Base-by-base conservation (phyloP, 2,888 invertebrate species). In the Dryococelus australis region DNA sequence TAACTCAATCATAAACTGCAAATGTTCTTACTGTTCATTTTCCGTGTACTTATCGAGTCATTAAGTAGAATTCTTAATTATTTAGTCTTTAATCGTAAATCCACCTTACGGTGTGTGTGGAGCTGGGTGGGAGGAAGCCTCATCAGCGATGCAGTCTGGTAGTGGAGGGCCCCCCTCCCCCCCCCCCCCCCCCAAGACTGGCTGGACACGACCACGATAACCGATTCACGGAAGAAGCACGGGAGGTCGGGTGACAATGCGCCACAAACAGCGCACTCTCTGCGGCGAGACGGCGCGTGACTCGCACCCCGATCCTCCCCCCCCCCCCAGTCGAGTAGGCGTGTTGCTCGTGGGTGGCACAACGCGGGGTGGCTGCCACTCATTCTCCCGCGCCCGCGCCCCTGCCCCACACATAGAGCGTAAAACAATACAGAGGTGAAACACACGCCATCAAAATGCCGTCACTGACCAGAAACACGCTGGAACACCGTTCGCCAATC, bases 161-260 rank as follows among this genome's bases (percentile, higher is more conserved):
- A 65, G 65, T 8, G 65, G 65, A 3, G n/a, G 65, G 4, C 51
- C 51, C 20, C 51, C 51, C 51, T 8, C 51, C 20, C 51, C 51
- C 51, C 51, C 51, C 20, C 51, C 51, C n/a, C 51, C 51, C 51
- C 20, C 51, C 51, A 51, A 51, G n/a, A 6, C 65, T 65, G 65
- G 65, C 65, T n/a, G 65, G 65, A 65, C 65, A 65, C 65, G 65
- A 65, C 65, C 65, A 65, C 65, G 65, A 65, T 65, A 65, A 65
- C 65, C 24, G 65, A 65, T 65, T 65, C 65, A 65, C 6, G 65
- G 65, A 65, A 65, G 65, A 65, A 20, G 65, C 16, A 24, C 1
- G 24, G 51, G 8, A 16, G 51, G n/a, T n/a, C 20, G n/a, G 20
- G 24, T n/a, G 65, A n/a, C 47, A n/a, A 65, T 65, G 65, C 65